Percentiles rank a stretch among this genome's conserved stretches.
phyloP scores from a whole-genome alignment of 1,140 invertebrate species.

The Zaprionus tsacasi region DNA sequence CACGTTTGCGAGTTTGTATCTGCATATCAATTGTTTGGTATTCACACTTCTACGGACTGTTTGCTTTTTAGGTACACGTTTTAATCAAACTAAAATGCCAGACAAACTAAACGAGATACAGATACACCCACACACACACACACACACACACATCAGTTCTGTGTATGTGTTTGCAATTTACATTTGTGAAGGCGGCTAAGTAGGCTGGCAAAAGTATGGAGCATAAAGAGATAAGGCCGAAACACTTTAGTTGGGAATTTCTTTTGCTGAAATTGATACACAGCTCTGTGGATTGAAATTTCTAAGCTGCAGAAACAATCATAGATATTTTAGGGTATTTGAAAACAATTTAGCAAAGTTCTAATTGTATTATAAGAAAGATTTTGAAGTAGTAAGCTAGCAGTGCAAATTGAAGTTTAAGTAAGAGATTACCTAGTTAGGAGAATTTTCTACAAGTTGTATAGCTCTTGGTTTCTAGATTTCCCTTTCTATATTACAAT shows the following conservation, averaged over 20 bases:
- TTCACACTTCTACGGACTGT: conserved; percentile 34
- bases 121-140: not conserved
- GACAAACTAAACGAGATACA: conserved; percentile 48
- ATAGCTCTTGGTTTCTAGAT: too few relatives aligned
- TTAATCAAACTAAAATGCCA: conserved; percentile 80
- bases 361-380: not conserved
- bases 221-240: not conserved
- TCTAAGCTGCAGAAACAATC: too few relatives aligned
- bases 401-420: not conserved
- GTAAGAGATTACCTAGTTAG: not conserved
- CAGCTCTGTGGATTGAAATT: too few relatives aligned
- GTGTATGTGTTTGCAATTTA: conserved; percentile 8
- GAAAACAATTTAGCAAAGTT: not conserved
- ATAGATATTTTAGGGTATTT: not conserved
- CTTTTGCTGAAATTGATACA: not conserved
- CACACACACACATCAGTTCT: not conserved
- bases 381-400: not conserved
- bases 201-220: not conserved
- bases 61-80: conserved; percentile 55
- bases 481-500: too few relatives aligned
- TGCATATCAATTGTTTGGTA: conserved; percentile 67
- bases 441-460: too few relatives aligned
- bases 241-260: not conserved
- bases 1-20: conserved; percentile 29
- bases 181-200: not conserved